Conservation (phyloP, 2,888 invertebrate genomes). For the Acholoe squamosa region DNA sequence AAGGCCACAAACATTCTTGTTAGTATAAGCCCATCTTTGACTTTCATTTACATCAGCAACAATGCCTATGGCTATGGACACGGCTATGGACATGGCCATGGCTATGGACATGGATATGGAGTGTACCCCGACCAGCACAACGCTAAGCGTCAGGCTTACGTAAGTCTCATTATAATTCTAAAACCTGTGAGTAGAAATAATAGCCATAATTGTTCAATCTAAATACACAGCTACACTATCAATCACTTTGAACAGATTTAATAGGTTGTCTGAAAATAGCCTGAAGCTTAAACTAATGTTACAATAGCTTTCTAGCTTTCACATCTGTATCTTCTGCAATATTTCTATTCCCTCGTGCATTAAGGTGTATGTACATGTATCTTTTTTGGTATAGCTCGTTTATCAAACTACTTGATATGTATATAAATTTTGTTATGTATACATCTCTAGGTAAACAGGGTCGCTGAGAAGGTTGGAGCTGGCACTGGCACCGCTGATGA, state of each 20-base stretch:
- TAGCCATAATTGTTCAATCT: too few relatives aligned
- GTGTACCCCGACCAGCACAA: slow-evolving; percentile 21
- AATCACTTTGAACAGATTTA: too few relatives aligned
- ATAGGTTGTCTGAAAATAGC: neutral
- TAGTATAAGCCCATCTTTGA: neutral
- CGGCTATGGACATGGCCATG: neutral
- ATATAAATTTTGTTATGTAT: too few relatives aligned
- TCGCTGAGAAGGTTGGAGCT: slow-evolving; percentile 8
- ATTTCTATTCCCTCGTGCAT: too few relatives aligned
- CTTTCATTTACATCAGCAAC: neutral
- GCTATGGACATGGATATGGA: neutral
- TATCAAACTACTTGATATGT: neutral
- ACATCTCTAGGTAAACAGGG: neutral
- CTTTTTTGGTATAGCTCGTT: neutral
- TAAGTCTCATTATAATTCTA: neutral
- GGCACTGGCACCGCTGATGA: neutral
- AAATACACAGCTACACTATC: too few relatives aligned
- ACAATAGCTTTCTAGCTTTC: neutral
- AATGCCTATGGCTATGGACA: neutral
- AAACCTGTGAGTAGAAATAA: too few relatives aligned
- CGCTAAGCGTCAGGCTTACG: neutral
- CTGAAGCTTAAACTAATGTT: neutral
- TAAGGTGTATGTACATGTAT: too few relatives aligned
- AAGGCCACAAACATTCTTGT: neutral
- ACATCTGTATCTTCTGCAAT: neutral